phyloP scores from a whole-genome alignment of 2,113 vertebrate genomes.

The Heterotis niloticus region DNA sequence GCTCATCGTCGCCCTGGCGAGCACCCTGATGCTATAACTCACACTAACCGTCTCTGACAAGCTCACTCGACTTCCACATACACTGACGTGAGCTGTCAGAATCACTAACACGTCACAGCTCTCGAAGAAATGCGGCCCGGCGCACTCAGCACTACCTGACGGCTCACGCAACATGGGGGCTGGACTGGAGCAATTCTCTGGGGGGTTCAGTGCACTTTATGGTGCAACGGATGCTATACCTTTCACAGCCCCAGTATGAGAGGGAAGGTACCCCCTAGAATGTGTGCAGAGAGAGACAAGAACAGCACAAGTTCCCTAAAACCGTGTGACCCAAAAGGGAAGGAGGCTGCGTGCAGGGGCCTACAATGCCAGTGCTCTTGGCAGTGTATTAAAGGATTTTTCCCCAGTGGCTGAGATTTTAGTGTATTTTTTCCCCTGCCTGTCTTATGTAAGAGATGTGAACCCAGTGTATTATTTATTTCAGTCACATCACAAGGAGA shows the following conservation, averaged over 20 bases:
- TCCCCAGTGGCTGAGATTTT: neutral
- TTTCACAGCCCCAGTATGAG: neutral
- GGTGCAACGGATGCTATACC: neutral
- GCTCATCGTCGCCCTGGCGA: neutral
- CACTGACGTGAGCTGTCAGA: neutral
- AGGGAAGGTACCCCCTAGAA: neutral
- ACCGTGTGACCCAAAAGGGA: no score
- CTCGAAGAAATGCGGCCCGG: neutral
- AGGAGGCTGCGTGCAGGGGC: no score
- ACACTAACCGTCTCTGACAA: conserved; percentile 3
- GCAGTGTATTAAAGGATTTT: neutral
- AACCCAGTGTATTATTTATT: neutral
- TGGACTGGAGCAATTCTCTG: neutral
- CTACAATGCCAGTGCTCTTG: no score
- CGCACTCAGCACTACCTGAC: neutral
- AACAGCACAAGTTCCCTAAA: neutral
- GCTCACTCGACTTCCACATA: conserved; percentile 1
- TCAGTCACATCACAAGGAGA: neutral
- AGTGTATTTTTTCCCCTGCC: neutral
- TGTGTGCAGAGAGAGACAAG: neutral
- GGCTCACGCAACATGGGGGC: neutral
- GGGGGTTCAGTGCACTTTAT: neutral
- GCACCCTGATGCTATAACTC: neutral
- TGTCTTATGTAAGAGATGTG: no score
- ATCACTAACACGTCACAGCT: neutral